These are phyloP conservation scores for Bombycilla garrulus DNA, from an alignment of 2,113 vertebrate species.

Conservation along the genomic window DNA sequence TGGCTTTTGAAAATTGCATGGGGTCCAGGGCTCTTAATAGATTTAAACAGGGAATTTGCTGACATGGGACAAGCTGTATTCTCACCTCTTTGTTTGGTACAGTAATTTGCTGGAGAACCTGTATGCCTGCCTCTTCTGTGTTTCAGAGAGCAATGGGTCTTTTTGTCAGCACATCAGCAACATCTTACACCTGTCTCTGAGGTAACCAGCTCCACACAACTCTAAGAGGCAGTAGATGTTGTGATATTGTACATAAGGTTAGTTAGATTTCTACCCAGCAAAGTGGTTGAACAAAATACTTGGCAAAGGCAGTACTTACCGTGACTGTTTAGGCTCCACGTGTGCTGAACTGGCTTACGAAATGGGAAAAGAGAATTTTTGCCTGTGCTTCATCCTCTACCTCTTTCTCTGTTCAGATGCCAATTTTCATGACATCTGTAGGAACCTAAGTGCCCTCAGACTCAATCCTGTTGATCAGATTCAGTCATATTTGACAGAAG, in stretches of 20 bases:
- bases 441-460: background rate
- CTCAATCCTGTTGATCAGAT: background rate
- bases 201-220: rapidly evolving
- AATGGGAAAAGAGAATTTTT: background rate
- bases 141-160: background rate
- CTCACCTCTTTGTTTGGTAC: background rate
- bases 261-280: background rate
- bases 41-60: background rate
- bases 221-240: background rate
- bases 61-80: background rate
- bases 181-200: background rate
- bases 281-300: background rate
- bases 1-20: background rate
- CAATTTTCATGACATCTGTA: slow-evolving; percentile 5
- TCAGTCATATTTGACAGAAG: slow-evolving; percentile 11
- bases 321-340: background rate
- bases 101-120: background rate
- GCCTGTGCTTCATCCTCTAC: background rate
- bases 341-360: background rate
- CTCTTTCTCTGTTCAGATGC: background rate
- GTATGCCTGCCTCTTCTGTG: background rate
- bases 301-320: background rate
- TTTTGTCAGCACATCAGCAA: background rate
- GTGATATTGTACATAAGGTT: background rate
- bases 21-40: rapidly evolving